Conservation (phyloP, 2,113 vertebrate species). For the Gnathonemus longibarbis region DNA sequence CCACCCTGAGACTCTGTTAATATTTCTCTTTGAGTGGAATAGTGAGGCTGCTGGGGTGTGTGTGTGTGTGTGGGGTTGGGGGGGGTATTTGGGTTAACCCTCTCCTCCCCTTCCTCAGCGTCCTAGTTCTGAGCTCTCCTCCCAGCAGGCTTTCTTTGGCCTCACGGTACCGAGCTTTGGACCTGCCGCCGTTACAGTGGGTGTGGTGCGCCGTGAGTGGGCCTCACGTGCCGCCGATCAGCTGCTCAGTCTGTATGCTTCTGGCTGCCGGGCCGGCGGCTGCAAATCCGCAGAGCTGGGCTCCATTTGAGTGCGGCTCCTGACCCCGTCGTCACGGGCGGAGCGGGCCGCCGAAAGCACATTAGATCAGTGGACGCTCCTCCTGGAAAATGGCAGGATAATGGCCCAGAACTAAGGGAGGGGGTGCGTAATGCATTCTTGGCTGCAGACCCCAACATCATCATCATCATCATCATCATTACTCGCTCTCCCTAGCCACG, state of each 20-base stretch:
- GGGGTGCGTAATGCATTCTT: constrained; percentile 22
- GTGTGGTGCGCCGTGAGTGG: background rate
- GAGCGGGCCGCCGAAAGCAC: background rate
- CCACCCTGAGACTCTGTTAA: constrained; percentile 51
- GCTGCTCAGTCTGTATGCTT: background rate
- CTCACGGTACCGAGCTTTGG: constrained; percentile 6
- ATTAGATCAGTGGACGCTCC: background rate
- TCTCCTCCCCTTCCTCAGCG: constrained; percentile 28
- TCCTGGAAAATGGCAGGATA: constrained; percentile 31
- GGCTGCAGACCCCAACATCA: constrained; percentile 28
- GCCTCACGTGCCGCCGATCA: background rate
- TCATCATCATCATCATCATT: constrained; percentile 28
- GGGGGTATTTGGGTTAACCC: constrained; percentile 47
- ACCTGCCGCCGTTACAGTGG: background rate
- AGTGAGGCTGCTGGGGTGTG: background rate
- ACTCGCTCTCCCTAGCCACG: constrained; percentile 31
- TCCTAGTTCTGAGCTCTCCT: background rate
- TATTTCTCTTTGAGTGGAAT: constrained; percentile 46
- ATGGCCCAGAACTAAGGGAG: constrained; percentile 44
- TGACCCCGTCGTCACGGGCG: background rate
- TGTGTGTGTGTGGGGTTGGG: background rate
- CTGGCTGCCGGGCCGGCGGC: background rate
- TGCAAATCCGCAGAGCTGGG: background rate
- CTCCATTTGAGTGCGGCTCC: background rate
- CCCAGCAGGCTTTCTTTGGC: background rate